Conservation (phyloP, 2,113 vertebrate species). For the Camarhynchus parvulus region DNA sequence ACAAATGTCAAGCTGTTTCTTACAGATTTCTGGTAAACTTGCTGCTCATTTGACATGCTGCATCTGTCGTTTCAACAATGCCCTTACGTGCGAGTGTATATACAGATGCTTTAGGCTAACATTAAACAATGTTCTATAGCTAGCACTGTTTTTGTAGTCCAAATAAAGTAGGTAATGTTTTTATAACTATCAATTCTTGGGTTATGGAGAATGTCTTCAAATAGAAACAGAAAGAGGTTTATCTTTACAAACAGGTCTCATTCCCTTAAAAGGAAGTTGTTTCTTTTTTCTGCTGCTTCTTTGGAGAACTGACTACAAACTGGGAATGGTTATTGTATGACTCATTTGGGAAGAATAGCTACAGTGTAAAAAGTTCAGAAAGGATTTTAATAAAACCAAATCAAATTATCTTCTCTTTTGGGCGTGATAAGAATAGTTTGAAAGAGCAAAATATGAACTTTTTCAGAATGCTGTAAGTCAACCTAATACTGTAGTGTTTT, state of each 20-base stretch:
- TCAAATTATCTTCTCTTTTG: conserved; percentile 7
- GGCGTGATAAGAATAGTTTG: neutral
- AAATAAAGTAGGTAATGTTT: conserved; percentile 56
- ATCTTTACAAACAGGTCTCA: conserved; percentile 79
- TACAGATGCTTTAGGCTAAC: conserved; percentile 36
- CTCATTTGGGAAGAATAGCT: conserved; percentile 71
- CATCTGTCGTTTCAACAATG: neutral
- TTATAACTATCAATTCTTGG: conserved; percentile 56
- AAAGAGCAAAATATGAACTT: neutral
- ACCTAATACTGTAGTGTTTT: neutral
- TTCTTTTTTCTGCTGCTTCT: conserved; percentile 81
- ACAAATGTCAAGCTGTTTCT: conserved; percentile 1
- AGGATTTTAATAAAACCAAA: conserved; percentile 60
- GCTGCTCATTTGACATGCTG: neutral
- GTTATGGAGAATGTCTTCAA: conserved; percentile 70
- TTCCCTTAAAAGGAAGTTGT: conserved; percentile 91
- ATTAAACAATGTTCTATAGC: conserved; percentile 53
- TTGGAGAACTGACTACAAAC: conserved; percentile 84
- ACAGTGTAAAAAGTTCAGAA: conserved; percentile 64
- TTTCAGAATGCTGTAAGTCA: neutral
- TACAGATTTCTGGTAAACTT: conserved; percentile 5
- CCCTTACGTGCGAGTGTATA: neutral
- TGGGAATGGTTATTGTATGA: conserved; percentile 83
- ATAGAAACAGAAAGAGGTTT: conserved; percentile 72
- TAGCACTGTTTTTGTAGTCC: conserved; percentile 16